These are phyloP conservation scores for Poeciliopsis paucimaculata DNA, from an alignment of 2,797 vertebrate species.

Conservation along the genomic window DNA sequence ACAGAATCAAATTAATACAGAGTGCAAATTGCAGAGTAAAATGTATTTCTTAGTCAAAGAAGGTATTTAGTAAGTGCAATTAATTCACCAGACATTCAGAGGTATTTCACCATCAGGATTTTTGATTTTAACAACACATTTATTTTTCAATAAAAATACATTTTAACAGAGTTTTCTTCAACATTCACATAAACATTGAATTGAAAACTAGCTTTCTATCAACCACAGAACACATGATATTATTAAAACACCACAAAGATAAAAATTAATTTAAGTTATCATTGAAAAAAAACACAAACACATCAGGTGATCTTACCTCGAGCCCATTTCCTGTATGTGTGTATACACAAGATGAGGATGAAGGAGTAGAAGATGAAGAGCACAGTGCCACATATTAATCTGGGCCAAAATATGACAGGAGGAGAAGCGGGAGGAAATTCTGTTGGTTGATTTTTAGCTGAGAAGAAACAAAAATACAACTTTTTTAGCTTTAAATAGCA, in stretches of 20 bases:
- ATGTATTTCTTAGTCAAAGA: not conserved
- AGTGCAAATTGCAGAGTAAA: not conserved
- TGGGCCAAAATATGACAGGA: not conserved
- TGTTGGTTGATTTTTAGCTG: not conserved
- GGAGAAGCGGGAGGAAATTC: not conserved
- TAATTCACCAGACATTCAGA: not conserved
- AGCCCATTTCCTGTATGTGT: not conserved
- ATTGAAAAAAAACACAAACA: too few species aligned
- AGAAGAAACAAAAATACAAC: not conserved
- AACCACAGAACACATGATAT: too few species aligned
- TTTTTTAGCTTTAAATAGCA: not conserved
- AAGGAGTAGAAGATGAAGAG: constrained; percentile 14
- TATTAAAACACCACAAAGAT: too few species aligned
- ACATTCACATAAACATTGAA: too few species aligned
- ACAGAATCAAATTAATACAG: not conserved
- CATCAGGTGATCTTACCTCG: not conserved
- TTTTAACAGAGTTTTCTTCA: too few species aligned
- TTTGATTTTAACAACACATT: too few species aligned
- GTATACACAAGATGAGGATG: constrained; percentile 2
- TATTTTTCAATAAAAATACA: too few species aligned
- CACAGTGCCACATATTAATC: not conserved
- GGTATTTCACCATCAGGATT: not conserved
- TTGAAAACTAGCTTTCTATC: too few species aligned
- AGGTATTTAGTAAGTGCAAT: not conserved
- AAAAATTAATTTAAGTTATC: too few species aligned